phyloP scores from a whole-genome alignment of 2,113 vertebrate species.

The Ptychochromis oligacanthus region DNA sequence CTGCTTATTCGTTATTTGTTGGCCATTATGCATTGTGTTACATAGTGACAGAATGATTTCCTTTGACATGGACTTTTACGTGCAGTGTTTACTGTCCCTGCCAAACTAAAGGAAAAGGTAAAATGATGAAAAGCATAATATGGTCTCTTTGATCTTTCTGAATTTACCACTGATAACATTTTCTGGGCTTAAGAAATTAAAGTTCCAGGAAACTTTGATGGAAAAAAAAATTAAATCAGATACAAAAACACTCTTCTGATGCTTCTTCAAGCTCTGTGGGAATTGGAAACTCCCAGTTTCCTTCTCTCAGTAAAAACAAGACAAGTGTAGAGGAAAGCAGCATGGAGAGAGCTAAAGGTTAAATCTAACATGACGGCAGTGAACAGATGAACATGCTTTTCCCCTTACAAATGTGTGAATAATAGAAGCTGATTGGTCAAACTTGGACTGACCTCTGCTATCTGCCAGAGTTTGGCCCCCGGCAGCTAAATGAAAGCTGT shows the following conservation, averaged over 20 bases:
- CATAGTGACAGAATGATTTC: too few species aligned
- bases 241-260: not conserved
- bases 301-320: not conserved
- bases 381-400: not conserved
- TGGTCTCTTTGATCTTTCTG: too few species aligned
- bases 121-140: too few species aligned
- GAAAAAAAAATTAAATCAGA: not conserved
- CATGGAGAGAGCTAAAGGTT: not conserved
- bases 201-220: too few species aligned
- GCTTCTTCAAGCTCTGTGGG: not conserved
- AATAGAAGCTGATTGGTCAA: not conserved
- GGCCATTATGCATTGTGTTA: too few species aligned
- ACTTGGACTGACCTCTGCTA: not conserved
- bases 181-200: too few species aligned
- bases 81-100: too few species aligned
- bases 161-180: too few species aligned
- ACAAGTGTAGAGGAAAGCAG: not conserved
- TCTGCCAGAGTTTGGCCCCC: not conserved
- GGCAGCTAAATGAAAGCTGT: not conserved
- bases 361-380: not conserved
- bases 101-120: too few species aligned
- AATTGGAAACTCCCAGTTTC: not conserved
- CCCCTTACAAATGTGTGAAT: not conserved
- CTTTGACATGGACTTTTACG: too few species aligned
- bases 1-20: too few species aligned